These are phyloP conservation scores for Lepisosteus oculatus DNA, from an alignment of 2,113 vertebrate species.

Conservation along the genomic window DNA sequence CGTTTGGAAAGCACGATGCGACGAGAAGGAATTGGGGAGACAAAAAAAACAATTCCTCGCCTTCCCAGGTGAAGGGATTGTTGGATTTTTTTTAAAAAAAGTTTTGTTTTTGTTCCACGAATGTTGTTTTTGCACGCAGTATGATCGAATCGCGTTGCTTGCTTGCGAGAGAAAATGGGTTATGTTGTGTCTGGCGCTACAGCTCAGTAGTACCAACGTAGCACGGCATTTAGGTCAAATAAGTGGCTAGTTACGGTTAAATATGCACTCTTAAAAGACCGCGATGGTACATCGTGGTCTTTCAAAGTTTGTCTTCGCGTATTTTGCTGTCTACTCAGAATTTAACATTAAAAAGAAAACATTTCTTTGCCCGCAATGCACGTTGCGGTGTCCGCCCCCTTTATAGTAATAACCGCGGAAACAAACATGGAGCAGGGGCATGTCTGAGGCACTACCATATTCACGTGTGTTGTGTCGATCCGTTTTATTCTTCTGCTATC, in stretches of 20 bases:
- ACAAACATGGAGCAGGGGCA: not conserved
- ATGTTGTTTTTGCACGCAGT: not conserved
- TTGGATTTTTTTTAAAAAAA: too few species aligned
- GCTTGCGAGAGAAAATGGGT: slow-evolving; percentile 8
- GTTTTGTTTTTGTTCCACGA: too few species aligned
- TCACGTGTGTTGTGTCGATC: not conserved
- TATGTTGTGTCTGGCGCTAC: slow-evolving; percentile 11
- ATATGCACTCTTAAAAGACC: too few species aligned
- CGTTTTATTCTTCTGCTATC: not conserved
- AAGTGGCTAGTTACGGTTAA: not conserved
- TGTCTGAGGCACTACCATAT: not conserved
- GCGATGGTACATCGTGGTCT: too few species aligned
- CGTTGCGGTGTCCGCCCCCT: slow-evolving; percentile 54
- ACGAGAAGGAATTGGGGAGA: not conserved
- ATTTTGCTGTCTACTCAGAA: not conserved
- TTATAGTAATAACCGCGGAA: slow-evolving; percentile 3
- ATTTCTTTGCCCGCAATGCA: not conserved
- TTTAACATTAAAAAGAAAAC: not conserved
- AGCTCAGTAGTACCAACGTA: not conserved
- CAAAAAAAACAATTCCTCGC: too few species aligned
- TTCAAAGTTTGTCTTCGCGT: not conserved
- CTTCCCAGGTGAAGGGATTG: too few species aligned
- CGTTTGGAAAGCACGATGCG: too few species aligned
- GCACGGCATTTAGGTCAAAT: not conserved
- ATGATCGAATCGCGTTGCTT: not conserved